A percentile compares a stretch with the other conserved stretches of the same genome.
Evolutionary conservation across 2,888 invertebrate species (phyloP).

Genomic region (Eilema caniola): DNA sequence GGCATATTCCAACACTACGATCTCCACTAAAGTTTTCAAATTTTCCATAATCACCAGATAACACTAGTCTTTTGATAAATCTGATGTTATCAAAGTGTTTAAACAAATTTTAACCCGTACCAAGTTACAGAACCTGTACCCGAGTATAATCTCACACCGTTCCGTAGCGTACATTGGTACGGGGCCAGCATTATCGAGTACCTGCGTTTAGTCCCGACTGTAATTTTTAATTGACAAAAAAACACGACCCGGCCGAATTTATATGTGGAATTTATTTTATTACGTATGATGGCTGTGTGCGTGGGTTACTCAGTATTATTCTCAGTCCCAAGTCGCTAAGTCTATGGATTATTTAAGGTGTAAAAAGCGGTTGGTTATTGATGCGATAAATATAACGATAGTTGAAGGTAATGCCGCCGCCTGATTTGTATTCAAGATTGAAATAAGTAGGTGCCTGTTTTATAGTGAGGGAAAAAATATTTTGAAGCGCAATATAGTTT

Average conservation of each 20-base stretch:
- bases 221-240: conserved; percentile 87
- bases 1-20: no score
- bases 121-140: not conserved
- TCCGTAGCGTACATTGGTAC: conserved; percentile 36
- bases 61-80: no score
- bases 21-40: no score
- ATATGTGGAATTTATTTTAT: conserved; percentile 84
- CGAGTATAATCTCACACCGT: not conserved
- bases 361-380: conserved; percentile 33
- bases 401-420: conserved; percentile 29
- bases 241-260: conserved; percentile 77
- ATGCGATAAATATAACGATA: conserved; percentile 33
- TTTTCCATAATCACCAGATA: no score
- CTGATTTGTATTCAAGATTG: conserved; percentile 25
- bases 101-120: not conserved
- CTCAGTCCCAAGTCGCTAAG: conserved; percentile 42
- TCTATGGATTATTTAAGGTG: conserved; percentile 38
- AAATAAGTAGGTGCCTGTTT: conserved; percentile 17
- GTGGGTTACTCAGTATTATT: conserved; percentile 67
- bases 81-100: no score
- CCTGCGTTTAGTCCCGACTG: conserved; percentile 74
- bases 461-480: not conserved
- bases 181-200: conserved; percentile 65
- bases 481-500: not conserved
- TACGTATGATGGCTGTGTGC: conserved; percentile 68